A percentile compares a stretch with the other conserved stretches of the same genome.
phyloP scores from a whole-genome alignment of 2,113 vertebrate species.

The Piprites chloris region DNA sequence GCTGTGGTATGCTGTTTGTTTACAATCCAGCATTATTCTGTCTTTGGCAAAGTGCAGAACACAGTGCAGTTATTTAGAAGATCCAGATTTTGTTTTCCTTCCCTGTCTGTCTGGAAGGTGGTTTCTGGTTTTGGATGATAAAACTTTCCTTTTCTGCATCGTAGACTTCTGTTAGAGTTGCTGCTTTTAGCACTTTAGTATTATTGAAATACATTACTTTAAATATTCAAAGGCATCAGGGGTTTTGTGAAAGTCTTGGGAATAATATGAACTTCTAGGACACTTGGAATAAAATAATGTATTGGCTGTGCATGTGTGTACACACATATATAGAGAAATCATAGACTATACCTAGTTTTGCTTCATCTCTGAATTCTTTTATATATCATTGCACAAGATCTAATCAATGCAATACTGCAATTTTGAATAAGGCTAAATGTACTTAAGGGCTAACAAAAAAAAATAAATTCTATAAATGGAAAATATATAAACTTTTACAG shows the following conservation, averaged over 20 bases:
- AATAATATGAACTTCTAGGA: background rate
- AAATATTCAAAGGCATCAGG: background rate
- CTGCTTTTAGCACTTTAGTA: background rate
- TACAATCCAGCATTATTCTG: background rate
- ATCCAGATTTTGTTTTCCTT: background rate
- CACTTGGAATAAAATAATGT: background rate
- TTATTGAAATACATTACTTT: background rate
- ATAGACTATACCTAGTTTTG: background rate
- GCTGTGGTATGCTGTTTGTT: background rate
- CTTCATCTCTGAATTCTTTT: background rate
- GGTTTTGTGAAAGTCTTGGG: background rate
- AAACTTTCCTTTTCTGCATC: background rate
- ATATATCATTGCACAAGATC: background rate
- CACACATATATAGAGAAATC: fast-evolving
- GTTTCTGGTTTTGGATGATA: background rate
- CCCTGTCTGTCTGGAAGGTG: background rate
- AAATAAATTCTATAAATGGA: background rate
- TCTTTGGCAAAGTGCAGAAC: background rate
- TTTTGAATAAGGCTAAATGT: background rate
- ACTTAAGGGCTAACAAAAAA: background rate
- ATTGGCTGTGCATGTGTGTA: background rate
- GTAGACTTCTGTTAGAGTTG: background rate
- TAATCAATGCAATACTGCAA: background rate
- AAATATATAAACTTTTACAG: background rate
- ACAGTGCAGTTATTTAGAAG: background rate